Base-by-base conservation (phyloP, 2,797 vertebrate genomes). In the Esox lucius region DNA sequence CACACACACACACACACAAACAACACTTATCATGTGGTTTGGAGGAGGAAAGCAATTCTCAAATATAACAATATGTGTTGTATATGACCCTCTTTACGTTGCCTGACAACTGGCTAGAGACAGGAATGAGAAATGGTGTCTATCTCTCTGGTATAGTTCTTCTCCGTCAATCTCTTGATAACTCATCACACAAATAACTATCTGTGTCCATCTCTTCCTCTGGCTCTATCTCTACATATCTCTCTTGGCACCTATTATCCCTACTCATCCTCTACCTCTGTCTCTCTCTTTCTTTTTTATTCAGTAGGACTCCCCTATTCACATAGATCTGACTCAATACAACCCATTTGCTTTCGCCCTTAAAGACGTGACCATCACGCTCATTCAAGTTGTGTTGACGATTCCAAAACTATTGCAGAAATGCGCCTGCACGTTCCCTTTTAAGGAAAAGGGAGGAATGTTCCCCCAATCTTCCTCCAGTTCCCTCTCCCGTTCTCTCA, bases 341-440 rank as follows among this genome's bases (percentile, higher is more conserved):
- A 67, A 61, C 59, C 68, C 70, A 19, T 35, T 72, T 71, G 8
- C 1, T 24, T 56, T 33, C 31, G 71, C 72, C 80, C 76, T 22
- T 65, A 73, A 13, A 77, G 78, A 77, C 75, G 75, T 67, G 89
- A 88, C 74, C 79, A 87, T 87, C 80, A 80, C 68, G 71, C 80
- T 85, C 81, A 75, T 81, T 76, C 68, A 78, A 71, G 53, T 84
- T 82, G 72, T 84, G 84, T 84, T 73, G 75, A 86, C 76, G 28
- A 81, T 81, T 81, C 53, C 77, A 69, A 51, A 90, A 87, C 85
- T 86, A 91, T 92, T 80, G 72, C 80, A 90, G 86, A 89, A 90
- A 91, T 91, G 89, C 83, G 77, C 74, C 87, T 80, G 75, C 70
- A 76, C 75, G 39, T 90, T 88, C 80, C 87, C 87, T 91, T 91